A percentile compares a stretch with the other conserved stretches of the same genome.
These are phyloP conservation scores for Rachycentron canadum DNA, from an alignment of 2,797 vertebrate species.

Conservation along the genomic window DNA sequence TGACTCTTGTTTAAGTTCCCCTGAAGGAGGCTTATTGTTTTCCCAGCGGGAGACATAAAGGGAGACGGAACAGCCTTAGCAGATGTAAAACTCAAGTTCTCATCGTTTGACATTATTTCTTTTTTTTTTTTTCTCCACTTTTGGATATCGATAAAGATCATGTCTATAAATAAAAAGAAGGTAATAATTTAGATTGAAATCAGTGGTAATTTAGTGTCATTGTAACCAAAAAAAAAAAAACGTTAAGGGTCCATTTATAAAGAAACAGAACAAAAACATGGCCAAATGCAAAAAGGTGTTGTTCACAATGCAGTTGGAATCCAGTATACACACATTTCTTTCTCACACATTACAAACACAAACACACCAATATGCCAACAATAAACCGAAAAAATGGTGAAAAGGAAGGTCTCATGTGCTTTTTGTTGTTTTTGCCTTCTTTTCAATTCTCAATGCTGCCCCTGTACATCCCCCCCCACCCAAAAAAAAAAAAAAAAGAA, in stretches of 20 bases:
- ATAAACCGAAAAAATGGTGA: conserved; percentile 80
- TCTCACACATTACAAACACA: conserved; percentile 69
- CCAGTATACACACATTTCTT: conserved; percentile 69
- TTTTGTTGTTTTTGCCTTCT: conserved; percentile 44
- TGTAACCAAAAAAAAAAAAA: conserved; percentile 85
- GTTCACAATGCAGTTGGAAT: conserved; percentile 66
- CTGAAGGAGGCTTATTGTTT: conserved; percentile 50
- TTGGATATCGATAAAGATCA: conserved; percentile 78
- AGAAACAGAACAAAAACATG: conserved; percentile 49
- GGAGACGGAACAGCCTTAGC: conserved; percentile 74
- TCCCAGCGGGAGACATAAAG: conserved; percentile 30
- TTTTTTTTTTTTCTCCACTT: conserved; percentile 66
- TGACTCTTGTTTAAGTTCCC: conserved; percentile 55
- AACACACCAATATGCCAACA: conserved; percentile 81
- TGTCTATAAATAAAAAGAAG: conserved; percentile 81
- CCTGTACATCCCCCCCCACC: too few species aligned
- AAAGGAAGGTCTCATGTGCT: conserved; percentile 54
- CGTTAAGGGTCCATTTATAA: conserved; percentile 67
- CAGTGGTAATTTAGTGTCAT: conserved; percentile 83
- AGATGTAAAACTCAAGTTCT: conserved; percentile 71
- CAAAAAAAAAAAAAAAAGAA: too few species aligned
- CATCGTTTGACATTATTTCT: conserved; percentile 67
- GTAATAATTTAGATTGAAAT: conserved; percentile 79
- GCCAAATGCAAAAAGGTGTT: conserved; percentile 74
- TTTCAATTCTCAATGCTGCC: neutral